A percentile compares a stretch with the other conserved stretches of the same genome.
Evolutionary conservation across 2,797 vertebrate species (phyloP).

Genomic region (Haliaeetus vocifer): DNA sequence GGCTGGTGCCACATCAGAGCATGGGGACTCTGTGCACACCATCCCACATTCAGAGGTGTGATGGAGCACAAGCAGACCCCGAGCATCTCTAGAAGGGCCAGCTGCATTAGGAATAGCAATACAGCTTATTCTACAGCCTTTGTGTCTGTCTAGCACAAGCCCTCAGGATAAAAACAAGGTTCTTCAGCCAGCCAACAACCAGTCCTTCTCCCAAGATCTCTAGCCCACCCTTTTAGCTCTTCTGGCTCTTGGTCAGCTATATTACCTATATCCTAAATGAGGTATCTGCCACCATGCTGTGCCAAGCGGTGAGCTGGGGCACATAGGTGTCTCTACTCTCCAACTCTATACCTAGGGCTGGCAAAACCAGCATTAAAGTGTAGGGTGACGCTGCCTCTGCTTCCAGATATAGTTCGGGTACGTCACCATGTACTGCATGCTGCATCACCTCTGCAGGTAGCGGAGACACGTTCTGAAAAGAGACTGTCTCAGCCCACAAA

Average conservation of each 20-base stretch:
- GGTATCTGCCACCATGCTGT: neutral
- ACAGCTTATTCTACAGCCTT: neutral
- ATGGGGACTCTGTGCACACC: neutral
- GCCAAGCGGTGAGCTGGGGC: neutral
- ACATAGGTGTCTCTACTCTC: rapidly evolving
- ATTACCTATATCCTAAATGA: neutral
- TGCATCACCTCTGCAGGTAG: neutral
- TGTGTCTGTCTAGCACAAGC: neutral
- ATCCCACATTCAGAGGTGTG: neutral
- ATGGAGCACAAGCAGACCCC: neutral
- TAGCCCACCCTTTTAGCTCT: neutral
- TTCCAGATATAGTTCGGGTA: neutral
- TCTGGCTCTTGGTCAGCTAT: neutral
- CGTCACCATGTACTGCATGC: neutral
- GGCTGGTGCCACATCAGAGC: neutral
- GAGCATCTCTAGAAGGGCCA: neutral
- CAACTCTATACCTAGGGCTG: neutral
- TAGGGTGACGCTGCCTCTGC: neutral
- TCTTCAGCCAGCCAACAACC: neutral
- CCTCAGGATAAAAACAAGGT: neutral
- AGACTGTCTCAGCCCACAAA: neutral
- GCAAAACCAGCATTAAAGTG: neutral
- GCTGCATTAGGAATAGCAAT: neutral
- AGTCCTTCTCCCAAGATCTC: neutral
- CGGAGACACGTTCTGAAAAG: neutral